Base-by-base conservation (phyloP, 2,888 invertebrate genomes). In the Cheilosia scutellata region DNA sequence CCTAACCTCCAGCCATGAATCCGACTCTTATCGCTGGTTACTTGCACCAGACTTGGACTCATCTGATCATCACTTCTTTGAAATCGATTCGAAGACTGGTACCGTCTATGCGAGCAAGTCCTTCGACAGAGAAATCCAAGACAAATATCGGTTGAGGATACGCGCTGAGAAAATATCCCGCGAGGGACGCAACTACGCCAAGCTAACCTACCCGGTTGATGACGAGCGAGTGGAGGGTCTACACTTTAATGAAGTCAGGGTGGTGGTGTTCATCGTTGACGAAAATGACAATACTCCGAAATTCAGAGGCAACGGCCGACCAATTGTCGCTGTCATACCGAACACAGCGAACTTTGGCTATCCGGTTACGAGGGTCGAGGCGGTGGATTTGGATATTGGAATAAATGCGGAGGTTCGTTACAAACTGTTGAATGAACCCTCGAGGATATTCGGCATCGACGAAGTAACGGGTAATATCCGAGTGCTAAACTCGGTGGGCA, bases 241-340 rank as follows among this genome's bases (percentile, higher is more conserved):
- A 88, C 95, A 94, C 88, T 94, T 94, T 88, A 97, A 95, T 90
- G 97, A 97, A 91, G 96, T 96, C 2, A 95, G 96, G 90, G 94
- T 97, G 1, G 94, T 97, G 1, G 94, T 97, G 0, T 94, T 95
- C 88, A 95, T 97, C 72, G 94, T 94, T 58, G 97, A 97, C 91
- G 95, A 95, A 0, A 97, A 97, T 90, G 97, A 97, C 90, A 97
- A 97, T 90, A 93, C 95, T 2, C 97, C 97, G 0, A 95, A 94
- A 89, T 97, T 97, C 90, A 94, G 94, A 2, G 95, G 95, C 49
- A 95, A 94, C 74, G 96, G 96, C 3, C 93, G 95, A 40, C 97
- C 97, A 0, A 94, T 97, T 87, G 95, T 97, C 0, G 96, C 97
- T 0, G 97, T 97, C 0, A 95, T 97, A 83, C 96, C 97, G 0